A percentile compares a stretch with the other conserved stretches of the same genome.
Conservation (phyloP, 2,888 invertebrate genomes). For the Drosophila flavopinicola region DNA sequence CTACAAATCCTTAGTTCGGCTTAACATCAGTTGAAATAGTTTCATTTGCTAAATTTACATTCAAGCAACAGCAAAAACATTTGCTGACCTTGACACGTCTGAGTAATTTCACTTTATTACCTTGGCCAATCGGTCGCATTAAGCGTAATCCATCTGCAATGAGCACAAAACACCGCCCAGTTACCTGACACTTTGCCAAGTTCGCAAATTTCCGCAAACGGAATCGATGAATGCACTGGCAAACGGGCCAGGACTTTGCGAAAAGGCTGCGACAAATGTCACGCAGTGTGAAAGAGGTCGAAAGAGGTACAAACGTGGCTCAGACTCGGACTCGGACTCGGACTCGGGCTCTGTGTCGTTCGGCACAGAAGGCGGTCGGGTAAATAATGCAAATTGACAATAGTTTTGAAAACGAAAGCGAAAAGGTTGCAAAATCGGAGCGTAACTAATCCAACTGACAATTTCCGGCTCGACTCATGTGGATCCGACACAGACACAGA, state of each 20-base stretch:
- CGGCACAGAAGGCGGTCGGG: slow-evolving; percentile 69
- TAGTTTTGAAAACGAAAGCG: slow-evolving; percentile 60
- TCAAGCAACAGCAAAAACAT: background rate
- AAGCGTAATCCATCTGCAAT: slow-evolving; percentile 76
- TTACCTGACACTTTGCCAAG: slow-evolving; percentile 76
- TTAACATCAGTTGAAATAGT: background rate
- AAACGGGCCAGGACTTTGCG: slow-evolving; percentile 19
- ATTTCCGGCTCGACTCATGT: slow-evolving; percentile 31
- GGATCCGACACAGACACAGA: slow-evolving; percentile 6
- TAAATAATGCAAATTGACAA: slow-evolving; percentile 77
- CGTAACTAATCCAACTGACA: slow-evolving; percentile 67
- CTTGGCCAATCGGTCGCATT: slow-evolving; percentile 71
- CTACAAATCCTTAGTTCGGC: slow-evolving; percentile 3
- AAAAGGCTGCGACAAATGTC: slow-evolving; percentile 46
- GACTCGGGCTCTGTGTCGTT: slow-evolving; percentile 1
- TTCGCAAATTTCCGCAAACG: slow-evolving; percentile 64
- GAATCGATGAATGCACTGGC: slow-evolving; percentile 71
- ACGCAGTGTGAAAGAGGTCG: slow-evolving; percentile 67
- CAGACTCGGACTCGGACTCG: slow-evolving; percentile 1
- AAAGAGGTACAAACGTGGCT: slow-evolving; percentile 52
- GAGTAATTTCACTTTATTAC: slow-evolving; percentile 70
- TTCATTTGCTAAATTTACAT: background rate
- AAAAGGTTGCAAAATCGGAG: slow-evolving; percentile 71
- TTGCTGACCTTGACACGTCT: slow-evolving; percentile 68
- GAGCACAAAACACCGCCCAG: slow-evolving; percentile 34